Evolutionary conservation across 2,888 invertebrate genomes (phyloP).

Genomic region (Bibio marci): DNA sequence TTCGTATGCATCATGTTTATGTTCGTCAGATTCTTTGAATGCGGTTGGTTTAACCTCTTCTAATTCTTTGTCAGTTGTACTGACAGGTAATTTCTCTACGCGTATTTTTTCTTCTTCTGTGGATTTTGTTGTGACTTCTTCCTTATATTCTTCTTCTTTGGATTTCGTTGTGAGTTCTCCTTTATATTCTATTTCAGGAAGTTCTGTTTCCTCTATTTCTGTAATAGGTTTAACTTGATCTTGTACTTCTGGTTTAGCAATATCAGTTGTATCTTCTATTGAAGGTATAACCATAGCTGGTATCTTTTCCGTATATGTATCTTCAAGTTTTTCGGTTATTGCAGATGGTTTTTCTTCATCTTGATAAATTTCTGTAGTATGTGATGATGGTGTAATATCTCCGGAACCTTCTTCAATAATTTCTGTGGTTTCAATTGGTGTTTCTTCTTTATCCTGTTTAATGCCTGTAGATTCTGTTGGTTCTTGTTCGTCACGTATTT

Average conservation of each 20-base stretch:
- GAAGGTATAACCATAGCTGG: slow-evolving; percentile 7
- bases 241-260: slow-evolving; percentile 3
- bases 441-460: background rate
- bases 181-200: no score
- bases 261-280: slow-evolving; percentile 8
- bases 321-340: background rate
- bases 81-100: no score
- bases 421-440: slow-evolving; percentile 1
- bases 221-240: slow-evolving; percentile 1
- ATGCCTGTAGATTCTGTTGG: background rate
- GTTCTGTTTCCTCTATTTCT: slow-evolving; percentile 4
- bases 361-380: background rate
- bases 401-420: slow-evolving; percentile 7
- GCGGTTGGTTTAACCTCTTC: no score
- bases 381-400: slow-evolving; percentile 6
- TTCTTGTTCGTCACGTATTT: slow-evolving; percentile 3
- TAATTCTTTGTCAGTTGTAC: no score
- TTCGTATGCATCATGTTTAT: no score
- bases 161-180: background rate
- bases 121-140: no score
- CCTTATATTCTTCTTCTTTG: no score
- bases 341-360: slow-evolving; percentile 1
- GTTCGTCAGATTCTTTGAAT: no score
- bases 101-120: no score
- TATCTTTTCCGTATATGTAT: slow-evolving; percentile 7